Evolutionary conservation across 2,113 vertebrate genomes (phyloP).

Genomic region (Pteruthius melanotis): DNA sequence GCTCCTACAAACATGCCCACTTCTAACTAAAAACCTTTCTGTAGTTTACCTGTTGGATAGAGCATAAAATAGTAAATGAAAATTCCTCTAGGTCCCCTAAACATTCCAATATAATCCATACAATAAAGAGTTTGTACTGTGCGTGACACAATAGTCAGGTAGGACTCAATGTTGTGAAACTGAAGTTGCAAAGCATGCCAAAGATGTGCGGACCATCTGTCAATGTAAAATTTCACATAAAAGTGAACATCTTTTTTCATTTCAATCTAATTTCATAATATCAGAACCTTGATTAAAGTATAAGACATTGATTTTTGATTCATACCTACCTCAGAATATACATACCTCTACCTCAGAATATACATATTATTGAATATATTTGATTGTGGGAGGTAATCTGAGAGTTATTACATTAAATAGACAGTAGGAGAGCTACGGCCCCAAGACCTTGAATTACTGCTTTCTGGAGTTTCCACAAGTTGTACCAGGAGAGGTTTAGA

Average conservation of each 20-base stretch:
- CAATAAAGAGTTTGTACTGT: neutral
- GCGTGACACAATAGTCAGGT: neutral
- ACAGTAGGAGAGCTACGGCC: neutral
- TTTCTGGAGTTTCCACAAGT: neutral
- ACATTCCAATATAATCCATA: neutral
- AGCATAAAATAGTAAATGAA: neutral
- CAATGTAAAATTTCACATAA: neutral
- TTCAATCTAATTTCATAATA: neutral
- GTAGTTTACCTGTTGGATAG: neutral
- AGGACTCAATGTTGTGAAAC: neutral
- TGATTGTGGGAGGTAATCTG: neutral
- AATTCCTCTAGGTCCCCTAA: neutral
- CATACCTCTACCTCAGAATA: neutral
- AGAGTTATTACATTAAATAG: neutral
- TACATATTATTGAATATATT: neutral
- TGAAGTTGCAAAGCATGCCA: neutral
- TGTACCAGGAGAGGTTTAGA: neutral
- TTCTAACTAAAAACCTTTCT: neutral
- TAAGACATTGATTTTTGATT: neutral
- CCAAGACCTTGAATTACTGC: neutral
- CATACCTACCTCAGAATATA: neutral
- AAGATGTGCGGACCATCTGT: neutral
- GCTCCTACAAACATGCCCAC: neutral
- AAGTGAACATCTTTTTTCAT: neutral
- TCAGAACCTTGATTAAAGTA: neutral